These are phyloP conservation scores for Hipparchia semele DNA, from an alignment of 2,888 invertebrate genomes.

Conservation along the genomic window DNA sequence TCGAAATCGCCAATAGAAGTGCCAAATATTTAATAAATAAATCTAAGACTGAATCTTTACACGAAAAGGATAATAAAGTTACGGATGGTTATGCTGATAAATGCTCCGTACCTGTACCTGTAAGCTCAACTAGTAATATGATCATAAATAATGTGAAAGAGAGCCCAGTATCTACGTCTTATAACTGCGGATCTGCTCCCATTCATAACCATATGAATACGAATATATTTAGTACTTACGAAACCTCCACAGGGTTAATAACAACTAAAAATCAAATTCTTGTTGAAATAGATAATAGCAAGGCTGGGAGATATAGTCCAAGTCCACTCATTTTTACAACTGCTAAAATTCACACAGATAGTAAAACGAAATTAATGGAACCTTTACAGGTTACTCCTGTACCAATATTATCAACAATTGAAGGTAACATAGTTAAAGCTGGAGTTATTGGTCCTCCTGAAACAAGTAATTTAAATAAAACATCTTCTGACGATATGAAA, in stretches of 20 bases:
- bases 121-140: slow-evolving; percentile 43
- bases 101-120: slow-evolving; percentile 40
- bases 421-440: slow-evolving; percentile 58
- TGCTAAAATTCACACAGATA: slow-evolving; percentile 75
- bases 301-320: slow-evolving; percentile 53
- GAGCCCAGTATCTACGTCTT: slow-evolving; percentile 44
- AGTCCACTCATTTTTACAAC: slow-evolving; percentile 75
- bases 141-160: slow-evolving; percentile 50
- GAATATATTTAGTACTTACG: slow-evolving; percentile 57
- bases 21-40: slow-evolving; percentile 69
- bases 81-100: slow-evolving; percentile 32
- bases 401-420: slow-evolving; percentile 70
- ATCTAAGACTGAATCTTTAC: slow-evolving; percentile 66
- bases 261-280: slow-evolving; percentile 62
- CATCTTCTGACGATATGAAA: slow-evolving; percentile 14
- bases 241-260: slow-evolving; percentile 45
- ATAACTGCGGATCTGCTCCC: slow-evolving; percentile 43
- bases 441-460: slow-evolving; percentile 28
- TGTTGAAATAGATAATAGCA: slow-evolving; percentile 64
- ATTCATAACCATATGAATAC: slow-evolving; percentile 69
- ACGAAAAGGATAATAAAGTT: slow-evolving; percentile 47
- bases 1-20: slow-evolving; percentile 59
- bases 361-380: slow-evolving; percentile 65
- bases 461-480: slow-evolving; percentile 9
- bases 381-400: slow-evolving; percentile 67